Base-by-base conservation (phyloP, 2,888 invertebrate genomes). In the Tiliacea citrago region DNA sequence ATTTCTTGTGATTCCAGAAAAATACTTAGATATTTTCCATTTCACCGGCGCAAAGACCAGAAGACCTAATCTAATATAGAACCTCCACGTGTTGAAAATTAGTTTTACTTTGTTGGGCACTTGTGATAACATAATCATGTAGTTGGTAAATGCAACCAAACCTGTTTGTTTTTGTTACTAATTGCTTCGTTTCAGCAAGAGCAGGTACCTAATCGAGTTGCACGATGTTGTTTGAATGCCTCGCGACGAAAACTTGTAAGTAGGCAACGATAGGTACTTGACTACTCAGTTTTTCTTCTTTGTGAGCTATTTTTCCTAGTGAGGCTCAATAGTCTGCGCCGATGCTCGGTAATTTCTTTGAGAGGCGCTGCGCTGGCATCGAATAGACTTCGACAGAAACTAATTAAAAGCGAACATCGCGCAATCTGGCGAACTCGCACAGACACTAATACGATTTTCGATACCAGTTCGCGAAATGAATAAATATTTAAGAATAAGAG, bases 401-500 rank as follows among this genome's bases (percentile, higher is more conserved):
- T 94, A 94, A 94, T 95, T 94, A 94, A 94, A 92, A 92, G 86
- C 86, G 92, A 93, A 94, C 93, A 94, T 91, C 90, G 92, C 82
- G 88, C 93, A 92, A 93, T 93, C 91, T 91, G 87, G 88, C 82
- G 84, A 88, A 89, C 89, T 90, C 82, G 86, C 87, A 86, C 86
- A 88, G 85, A 80, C 86, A 86, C 73, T 86, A 81, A 87, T 83
- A 82, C 86, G 84, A 85, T 88, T 88, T 86, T 83, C 83, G 81
- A 86, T 78, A 84, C 84, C 82, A 84, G 73, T 79, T 86, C 81
- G 79, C 81, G 80, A 83, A 88, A 83, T 86, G 85, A 76, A 86
- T 87, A 71, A 82, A 85, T 78, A 85, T 72, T 75, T 63, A 77
- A 71, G 62, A 77, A 74, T 39, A 62, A 62, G 57, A 63, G 61